Evolutionary conservation across 2,888 invertebrate species (phyloP).

Genomic region (Allophyes oxyacanthae): DNA sequence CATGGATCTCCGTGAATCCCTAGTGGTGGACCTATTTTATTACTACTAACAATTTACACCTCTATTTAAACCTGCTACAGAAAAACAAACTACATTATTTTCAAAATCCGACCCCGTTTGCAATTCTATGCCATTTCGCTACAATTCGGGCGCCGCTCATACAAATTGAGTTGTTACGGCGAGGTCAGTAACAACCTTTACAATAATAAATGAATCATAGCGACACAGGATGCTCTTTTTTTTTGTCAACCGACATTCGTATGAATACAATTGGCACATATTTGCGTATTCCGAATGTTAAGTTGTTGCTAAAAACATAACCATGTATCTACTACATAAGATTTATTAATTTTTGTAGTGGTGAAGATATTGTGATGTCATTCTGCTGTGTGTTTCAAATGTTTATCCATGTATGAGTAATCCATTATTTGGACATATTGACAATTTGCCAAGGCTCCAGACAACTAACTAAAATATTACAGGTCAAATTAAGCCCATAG

Average conservation of each 20-base stretch:
- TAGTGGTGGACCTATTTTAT: too few relatives aligned
- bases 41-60: slow-evolving; percentile 4
- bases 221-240: slow-evolving; percentile 41
- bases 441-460: too few relatives aligned
- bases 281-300: slow-evolving; percentile 45
- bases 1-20: too few relatives aligned
- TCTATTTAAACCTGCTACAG: slow-evolving; percentile 10
- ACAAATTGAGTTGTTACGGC: slow-evolving; percentile 57
- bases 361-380: too few relatives aligned
- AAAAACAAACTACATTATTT: slow-evolving; percentile 35
- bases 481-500: too few relatives aligned
- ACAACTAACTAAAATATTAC: too few relatives aligned
- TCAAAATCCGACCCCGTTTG: slow-evolving; percentile 25
- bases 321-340: too few relatives aligned
- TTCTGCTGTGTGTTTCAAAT: too few relatives aligned
- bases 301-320: slow-evolving; percentile 36
- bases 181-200: slow-evolving; percentile 50
- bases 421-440: too few relatives aligned
- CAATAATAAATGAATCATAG: slow-evolving; percentile 58
- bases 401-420: too few relatives aligned
- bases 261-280: slow-evolving; percentile 48
- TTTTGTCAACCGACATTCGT: slow-evolving; percentile 42
- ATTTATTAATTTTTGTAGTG: too few relatives aligned
- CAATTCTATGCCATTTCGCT: slow-evolving; percentile 54
- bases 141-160: slow-evolving; percentile 41